These are phyloP conservation scores for Aricia artaxerxes DNA, from an alignment of 2,888 invertebrate genomes.

Conservation along the genomic window DNA sequence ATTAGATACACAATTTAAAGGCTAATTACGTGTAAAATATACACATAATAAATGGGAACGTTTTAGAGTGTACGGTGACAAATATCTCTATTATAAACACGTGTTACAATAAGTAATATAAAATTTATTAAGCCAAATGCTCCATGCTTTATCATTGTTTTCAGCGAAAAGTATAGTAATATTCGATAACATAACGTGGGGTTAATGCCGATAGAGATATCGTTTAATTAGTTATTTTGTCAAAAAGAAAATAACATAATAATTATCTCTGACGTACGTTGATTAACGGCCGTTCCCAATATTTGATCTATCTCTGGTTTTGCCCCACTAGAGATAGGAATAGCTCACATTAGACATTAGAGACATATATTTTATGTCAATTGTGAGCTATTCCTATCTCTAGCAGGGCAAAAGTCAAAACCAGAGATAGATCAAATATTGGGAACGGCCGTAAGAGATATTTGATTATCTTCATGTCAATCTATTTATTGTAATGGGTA, in stretches of 20 bases:
- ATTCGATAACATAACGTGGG: not conserved
- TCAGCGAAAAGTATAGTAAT: constrained; percentile 1
- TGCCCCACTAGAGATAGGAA: no score
- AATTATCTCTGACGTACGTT: no score
- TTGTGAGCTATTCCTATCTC: no score
- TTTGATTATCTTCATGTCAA: no score
- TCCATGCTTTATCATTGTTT: constrained; percentile 26
- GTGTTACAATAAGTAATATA: constrained; percentile 55
- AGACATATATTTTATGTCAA: no score
- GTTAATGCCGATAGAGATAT: not conserved
- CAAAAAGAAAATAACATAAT: not conserved
- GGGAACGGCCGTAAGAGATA: no score
- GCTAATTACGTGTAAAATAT: constrained; percentile 57
- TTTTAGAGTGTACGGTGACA: constrained; percentile 66
- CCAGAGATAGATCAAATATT: no score
- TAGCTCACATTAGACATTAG: no score
- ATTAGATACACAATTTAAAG: constrained; percentile 34
- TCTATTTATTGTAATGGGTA: no score
- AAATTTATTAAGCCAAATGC: constrained; percentile 29
- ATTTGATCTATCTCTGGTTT: no score
- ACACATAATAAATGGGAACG: constrained; percentile 66
- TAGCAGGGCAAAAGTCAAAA: no score
- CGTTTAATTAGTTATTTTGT: not conserved
- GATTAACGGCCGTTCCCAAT: no score
- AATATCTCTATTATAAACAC: constrained; percentile 71